These are phyloP conservation scores for Hymenopus coronatus DNA, from an alignment of 2,888 invertebrate species.

Conservation along the genomic window DNA sequence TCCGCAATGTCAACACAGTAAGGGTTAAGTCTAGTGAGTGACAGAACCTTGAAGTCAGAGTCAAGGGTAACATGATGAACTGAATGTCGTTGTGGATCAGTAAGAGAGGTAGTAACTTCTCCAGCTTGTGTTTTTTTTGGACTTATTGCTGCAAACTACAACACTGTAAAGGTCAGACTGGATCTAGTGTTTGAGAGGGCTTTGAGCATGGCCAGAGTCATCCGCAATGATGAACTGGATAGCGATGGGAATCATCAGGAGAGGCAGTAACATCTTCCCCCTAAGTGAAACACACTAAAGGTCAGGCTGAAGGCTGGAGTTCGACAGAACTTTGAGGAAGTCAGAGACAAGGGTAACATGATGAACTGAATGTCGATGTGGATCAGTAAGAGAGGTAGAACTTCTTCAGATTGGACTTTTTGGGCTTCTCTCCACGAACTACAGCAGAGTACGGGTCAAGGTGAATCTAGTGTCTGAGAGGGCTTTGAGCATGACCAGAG, in stretches of 20 bases:
- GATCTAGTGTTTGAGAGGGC: too few relatives aligned
- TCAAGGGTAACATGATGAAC: constrained; percentile 64
- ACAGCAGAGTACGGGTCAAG: too few relatives aligned
- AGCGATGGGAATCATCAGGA: constrained; percentile 68
- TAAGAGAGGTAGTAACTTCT: constrained; percentile 56
- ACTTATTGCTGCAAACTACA: constrained; percentile 42
- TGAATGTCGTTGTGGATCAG: constrained; percentile 70
- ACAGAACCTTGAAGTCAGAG: too few relatives aligned
- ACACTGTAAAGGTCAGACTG: not conserved
- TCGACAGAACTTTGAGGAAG: too few relatives aligned
- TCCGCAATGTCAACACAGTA: too few relatives aligned
- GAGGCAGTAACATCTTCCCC: constrained; percentile 49
- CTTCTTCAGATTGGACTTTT: too few relatives aligned
- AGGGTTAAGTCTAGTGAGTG: too few relatives aligned
- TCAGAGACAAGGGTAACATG: too few relatives aligned
- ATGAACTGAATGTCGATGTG: too few relatives aligned
- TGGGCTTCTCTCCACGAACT: too few relatives aligned
- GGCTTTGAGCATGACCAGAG: constrained; percentile 53
- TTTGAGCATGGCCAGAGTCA: constrained; percentile 66
- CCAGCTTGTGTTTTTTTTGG: constrained; percentile 54
- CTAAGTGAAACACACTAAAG: not conserved
- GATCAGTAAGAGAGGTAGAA: too few relatives aligned
- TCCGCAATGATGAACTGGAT: constrained; percentile 58
- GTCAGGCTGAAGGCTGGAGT: not conserved
- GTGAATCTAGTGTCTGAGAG: too few relatives aligned